phyloP scores from a whole-genome alignment of 2,888 invertebrate genomes.

The Thecophora atra region DNA sequence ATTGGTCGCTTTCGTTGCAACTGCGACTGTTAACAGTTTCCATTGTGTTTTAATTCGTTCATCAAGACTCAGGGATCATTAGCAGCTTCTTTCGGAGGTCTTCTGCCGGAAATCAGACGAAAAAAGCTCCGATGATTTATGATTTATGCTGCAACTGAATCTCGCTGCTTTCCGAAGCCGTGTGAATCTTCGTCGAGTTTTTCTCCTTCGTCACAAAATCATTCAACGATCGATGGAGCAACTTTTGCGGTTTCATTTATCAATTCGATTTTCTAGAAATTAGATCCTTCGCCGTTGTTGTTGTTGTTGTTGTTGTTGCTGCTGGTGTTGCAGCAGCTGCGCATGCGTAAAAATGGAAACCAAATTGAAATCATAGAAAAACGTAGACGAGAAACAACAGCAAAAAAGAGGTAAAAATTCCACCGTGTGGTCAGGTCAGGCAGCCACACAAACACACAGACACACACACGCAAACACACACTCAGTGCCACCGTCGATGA shows the following conservation, averaged over 20 bases:
- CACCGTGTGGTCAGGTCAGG: conserved; percentile 35
- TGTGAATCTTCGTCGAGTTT: conserved; percentile 39
- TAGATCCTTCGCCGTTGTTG: conserved; percentile 40
- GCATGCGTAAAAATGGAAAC: conserved; percentile 44
- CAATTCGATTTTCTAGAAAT: conserved; percentile 43
- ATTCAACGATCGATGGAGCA: not conserved
- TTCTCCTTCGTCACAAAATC: not conserved
- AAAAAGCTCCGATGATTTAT: conserved; percentile 30
- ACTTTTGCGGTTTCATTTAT: conserved; percentile 43
- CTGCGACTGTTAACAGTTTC: not conserved
- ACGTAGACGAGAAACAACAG: not conserved
- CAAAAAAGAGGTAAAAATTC: conserved; percentile 21
- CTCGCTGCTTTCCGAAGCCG: conserved; percentile 30
- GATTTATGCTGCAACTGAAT: conserved; percentile 10
- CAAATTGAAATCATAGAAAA: conserved; percentile 38
- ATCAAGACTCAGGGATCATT: too few species aligned
- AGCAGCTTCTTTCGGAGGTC: too few species aligned
- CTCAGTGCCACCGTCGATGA: not conserved
- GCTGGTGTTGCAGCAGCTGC: conserved; percentile 36
- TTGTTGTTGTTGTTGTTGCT: not conserved
- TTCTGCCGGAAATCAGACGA: not conserved
- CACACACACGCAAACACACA: too few species aligned
- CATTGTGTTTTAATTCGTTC: too few species aligned
- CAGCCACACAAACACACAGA: conserved; percentile 2
- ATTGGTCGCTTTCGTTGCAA: conserved; percentile 56